A percentile compares a stretch with the other conserved stretches of the same genome.
These are phyloP conservation scores for Pristiophorus japonicus DNA, from an alignment of 2,113 vertebrate genomes.

Conservation along the genomic window DNA sequence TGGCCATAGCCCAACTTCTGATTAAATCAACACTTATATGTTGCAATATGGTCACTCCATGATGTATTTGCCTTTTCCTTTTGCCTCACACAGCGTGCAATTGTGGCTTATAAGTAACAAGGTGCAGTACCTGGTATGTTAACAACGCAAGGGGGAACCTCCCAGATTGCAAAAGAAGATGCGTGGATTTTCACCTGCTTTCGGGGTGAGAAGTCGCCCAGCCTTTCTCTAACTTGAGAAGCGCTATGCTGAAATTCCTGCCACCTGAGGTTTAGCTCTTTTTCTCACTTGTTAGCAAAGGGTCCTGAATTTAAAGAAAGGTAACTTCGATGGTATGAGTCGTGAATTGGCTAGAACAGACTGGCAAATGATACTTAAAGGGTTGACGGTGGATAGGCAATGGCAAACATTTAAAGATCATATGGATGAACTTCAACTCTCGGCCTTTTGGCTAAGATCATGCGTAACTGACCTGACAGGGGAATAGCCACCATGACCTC, in stretches of 20 bases:
- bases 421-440: no score
- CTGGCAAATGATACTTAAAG: no score
- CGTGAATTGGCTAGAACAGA: no score
- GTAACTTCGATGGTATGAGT: no score
- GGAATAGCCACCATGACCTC: no score
- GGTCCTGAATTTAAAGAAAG: no score
- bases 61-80: not conserved
- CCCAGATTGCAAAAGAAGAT: not conserved
- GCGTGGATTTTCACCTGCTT: not conserved
- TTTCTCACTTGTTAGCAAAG: not conserved
- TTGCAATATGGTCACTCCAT: not conserved
- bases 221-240: not conserved
- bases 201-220: not conserved
- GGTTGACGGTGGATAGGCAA: no score
- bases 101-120: no score
- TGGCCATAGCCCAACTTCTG: not conserved
- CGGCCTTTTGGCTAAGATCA: no score
- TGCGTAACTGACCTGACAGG: no score
- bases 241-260: not conserved
- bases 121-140: not conserved
- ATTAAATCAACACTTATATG: not conserved
- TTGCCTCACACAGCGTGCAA: no score
- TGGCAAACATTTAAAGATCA: no score
- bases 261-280: not conserved
- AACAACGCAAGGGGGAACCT: not conserved